Conservation (phyloP, 2,797 vertebrate genomes). For the Arrhamphus sclerolepis region DNA sequence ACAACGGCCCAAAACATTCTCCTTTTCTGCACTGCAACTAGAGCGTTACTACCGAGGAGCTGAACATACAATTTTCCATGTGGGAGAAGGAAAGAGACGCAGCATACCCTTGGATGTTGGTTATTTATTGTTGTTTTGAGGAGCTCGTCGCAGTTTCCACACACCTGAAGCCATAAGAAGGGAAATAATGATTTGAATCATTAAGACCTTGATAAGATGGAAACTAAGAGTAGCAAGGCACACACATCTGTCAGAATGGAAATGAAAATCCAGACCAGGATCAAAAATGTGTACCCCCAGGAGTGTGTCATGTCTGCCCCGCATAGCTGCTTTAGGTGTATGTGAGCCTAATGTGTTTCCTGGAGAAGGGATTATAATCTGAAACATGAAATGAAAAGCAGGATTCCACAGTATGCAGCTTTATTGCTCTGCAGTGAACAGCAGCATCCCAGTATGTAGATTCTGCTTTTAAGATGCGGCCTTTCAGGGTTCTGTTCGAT, state of each 20-base stretch:
- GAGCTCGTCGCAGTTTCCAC: constrained; percentile 55
- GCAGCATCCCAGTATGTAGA: constrained; percentile 38
- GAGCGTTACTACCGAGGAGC: constrained; percentile 67
- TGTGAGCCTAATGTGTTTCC: constrained; percentile 6
- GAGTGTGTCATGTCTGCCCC: constrained; percentile 33
- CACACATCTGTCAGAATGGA: no score
- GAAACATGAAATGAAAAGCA: constrained; percentile 60
- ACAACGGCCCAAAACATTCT: constrained; percentile 74
- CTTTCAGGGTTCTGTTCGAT: constrained; percentile 44
- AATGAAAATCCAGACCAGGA: constrained; percentile 28
- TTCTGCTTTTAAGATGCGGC: constrained; percentile 36
- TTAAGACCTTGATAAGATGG: constrained; percentile 49
- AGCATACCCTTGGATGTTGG: constrained; percentile 28
- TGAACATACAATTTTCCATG: constrained; percentile 62
- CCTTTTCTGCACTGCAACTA: constrained; percentile 67
- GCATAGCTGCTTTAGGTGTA: constrained; percentile 13
- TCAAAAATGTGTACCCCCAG: constrained; percentile 20
- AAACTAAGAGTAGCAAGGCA: constrained; percentile 14
- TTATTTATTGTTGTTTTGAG: constrained; percentile 48
- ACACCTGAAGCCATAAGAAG: constrained; percentile 44
- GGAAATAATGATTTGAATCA: constrained; percentile 42
- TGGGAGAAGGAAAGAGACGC: constrained; percentile 27
- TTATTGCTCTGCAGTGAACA: constrained; percentile 52
- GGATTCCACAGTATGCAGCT: constrained; percentile 49
- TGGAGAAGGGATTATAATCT: constrained; percentile 50